Conservation (phyloP, 2,888 invertebrate species). For the Esperia sulphurella region DNA sequence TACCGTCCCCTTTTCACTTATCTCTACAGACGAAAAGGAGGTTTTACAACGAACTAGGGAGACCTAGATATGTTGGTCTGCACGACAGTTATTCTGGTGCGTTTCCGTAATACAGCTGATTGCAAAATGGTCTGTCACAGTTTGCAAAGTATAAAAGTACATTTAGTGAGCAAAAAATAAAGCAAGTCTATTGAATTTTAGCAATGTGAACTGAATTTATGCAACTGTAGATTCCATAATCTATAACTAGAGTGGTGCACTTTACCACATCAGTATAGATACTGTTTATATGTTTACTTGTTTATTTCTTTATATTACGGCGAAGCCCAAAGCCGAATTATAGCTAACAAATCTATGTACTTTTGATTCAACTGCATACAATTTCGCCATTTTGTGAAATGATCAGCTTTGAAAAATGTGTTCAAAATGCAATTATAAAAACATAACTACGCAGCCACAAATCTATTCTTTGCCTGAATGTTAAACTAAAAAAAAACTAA, state of each 20-base stretch:
- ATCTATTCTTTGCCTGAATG: not conserved
- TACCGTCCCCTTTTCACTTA: not conserved
- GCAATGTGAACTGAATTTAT: not conserved
- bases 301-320: too few species aligned
- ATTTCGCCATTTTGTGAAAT: too few species aligned
- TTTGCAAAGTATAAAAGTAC: slow-evolving; percentile 5
- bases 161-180: not conserved
- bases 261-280: too few species aligned
- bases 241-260: too few species aligned
- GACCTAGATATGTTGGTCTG: not conserved
- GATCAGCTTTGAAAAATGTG: too few species aligned
- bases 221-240: too few species aligned
- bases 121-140: slow-evolving; percentile 16
- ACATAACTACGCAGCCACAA: not conserved
- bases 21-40: not conserved
- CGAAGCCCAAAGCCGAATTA: too few species aligned
- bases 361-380: too few species aligned
- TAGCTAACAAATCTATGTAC: too few species aligned
- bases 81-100: not conserved
- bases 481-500: not conserved
- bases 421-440: too few species aligned
- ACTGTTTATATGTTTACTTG: too few species aligned
- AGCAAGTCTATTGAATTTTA: not conserved
- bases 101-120: slow-evolving; percentile 14
- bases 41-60: not conserved